A percentile compares a stretch with the other conserved stretches of the same genome.
phyloP scores from a whole-genome alignment of 2,888 invertebrate species.

The Petrolisthes cinctipes region DNA sequence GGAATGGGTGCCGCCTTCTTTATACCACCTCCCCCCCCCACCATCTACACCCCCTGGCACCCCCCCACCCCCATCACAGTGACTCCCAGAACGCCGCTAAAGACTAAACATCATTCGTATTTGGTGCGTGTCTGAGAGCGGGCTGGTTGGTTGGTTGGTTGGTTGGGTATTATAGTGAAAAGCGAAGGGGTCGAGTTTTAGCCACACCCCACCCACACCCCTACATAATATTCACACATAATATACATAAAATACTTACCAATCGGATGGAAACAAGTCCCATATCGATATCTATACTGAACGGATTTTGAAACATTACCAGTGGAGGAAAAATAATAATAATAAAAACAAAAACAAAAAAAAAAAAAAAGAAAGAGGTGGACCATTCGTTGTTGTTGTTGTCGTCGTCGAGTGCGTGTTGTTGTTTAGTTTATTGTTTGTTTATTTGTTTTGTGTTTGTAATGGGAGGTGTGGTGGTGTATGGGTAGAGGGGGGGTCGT shows the following conservation, averaged over 20 bases:
- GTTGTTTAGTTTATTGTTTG: not conserved
- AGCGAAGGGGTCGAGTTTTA: too few species aligned
- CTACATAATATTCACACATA: too few species aligned
- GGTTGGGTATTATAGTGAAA: not conserved
- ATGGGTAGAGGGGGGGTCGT: not conserved
- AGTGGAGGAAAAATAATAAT: too few species aligned
- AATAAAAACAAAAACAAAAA: too few species aligned
- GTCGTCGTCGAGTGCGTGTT: slow-evolving; percentile 6
- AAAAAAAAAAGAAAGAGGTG: too few species aligned
- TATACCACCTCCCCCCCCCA: slow-evolving; percentile 17
- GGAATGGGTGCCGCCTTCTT: not conserved
- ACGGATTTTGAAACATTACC: too few species aligned
- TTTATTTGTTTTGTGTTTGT: slow-evolving; percentile 13
- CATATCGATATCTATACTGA: too few species aligned
- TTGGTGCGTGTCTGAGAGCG: slow-evolving; percentile 32
- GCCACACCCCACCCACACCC: too few species aligned
- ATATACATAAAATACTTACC: too few species aligned
- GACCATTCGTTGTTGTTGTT: not conserved
- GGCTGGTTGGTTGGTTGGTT: slow-evolving; percentile 2
- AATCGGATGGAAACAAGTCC: too few species aligned
- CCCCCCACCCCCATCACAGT: slow-evolving; percentile 25
- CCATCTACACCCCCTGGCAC: not conserved
- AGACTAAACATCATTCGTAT: slow-evolving; percentile 38
- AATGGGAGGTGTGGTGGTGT: slow-evolving; percentile 5
- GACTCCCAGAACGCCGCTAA: slow-evolving; percentile 2